Base-by-base conservation (phyloP, 2,113 vertebrate species). In the Anthoscopus minutus region DNA sequence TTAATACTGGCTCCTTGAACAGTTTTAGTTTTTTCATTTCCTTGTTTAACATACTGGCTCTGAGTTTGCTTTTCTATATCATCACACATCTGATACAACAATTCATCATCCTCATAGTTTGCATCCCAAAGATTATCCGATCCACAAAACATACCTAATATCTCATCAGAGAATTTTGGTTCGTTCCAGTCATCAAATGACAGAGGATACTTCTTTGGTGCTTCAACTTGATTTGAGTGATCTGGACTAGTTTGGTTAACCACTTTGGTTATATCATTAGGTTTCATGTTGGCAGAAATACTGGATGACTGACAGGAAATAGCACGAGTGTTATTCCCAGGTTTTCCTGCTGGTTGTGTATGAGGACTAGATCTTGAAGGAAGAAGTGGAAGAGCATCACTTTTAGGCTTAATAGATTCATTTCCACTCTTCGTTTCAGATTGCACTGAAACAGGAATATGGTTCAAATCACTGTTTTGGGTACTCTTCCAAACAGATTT, bases 1-100 rank as follows among this genome's bases (percentile, higher is more conserved):
- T 56, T 65, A 66, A 40, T 51, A 91, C 23, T 87, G 35, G 48
- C 28, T 57, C 71, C 87, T 91, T 71, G 73, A 14, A 48, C 1
- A 66, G 40, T 76, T 95, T 94, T 92, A 65, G 62, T 45, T 89
- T 83, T 96, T 76, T 94, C 95, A 25, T 64, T 94, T 69, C 86
- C 89, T 84, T 96, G 90, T 57, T 77, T 90, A 83, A 65, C 62
- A 54, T 96, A 82, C 86, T 98, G 98, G 89, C 96, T 98, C 88
- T 97, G 97, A 70, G 98, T 98, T 91, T 97, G 97, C 94, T 96
- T 98, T 97, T 99, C 99, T 85, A 99, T 89, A 45, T 98, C 98
- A 96, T 99, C 99, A 96, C 99, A 99, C 24, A 98, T 98, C 96
- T 98, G 98, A 97, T 98, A 99, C 20, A 99, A 95, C 89, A 99